A percentile compares a stretch with the other conserved stretches of the same genome.
These are phyloP conservation scores for Cephalopholis sonnerati DNA, from an alignment of 2,113 vertebrate species.

Conservation along the genomic window DNA sequence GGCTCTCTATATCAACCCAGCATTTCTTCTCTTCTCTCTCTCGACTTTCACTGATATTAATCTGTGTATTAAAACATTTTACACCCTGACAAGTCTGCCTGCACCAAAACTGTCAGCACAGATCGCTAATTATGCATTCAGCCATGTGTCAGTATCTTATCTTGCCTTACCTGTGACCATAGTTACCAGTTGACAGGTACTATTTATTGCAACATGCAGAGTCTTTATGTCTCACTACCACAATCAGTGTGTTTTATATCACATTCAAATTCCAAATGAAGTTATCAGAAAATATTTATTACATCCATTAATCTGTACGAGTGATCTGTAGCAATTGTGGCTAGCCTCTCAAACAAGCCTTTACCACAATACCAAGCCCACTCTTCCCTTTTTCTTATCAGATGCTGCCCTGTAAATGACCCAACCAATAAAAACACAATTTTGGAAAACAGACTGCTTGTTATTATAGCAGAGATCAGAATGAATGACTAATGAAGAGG, in stretches of 20 bases:
- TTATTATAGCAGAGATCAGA: slow-evolving; percentile 9
- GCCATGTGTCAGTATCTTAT: neutral
- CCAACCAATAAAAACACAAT: neutral
- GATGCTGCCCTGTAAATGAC: neutral
- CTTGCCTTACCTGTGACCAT: neutral
- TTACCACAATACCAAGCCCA: too few species aligned
- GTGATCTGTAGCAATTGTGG: neutral
- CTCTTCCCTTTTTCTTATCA: neutral
- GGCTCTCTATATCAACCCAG: neutral
- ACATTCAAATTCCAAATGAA: neutral
- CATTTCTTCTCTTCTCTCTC: neutral
- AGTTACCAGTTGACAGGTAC: neutral
- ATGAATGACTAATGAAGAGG: slow-evolving; percentile 2
- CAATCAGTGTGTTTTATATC: too few species aligned
- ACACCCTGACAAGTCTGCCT: neutral
- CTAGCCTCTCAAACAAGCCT: neutral
- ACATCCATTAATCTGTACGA: neutral
- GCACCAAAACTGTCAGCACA: neutral
- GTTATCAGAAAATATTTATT: neutral
- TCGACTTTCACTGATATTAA: neutral
- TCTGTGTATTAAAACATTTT: neutral
- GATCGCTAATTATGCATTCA: neutral
- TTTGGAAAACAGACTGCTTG: neutral
- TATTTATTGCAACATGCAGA: too few species aligned
- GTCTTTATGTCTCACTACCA: too few species aligned